Evolutionary conservation across 1,140 invertebrate genomes (phyloP), one percentile per base, ranked within the genome.

Genomic region (Chironomus striatipennis): DNA sequence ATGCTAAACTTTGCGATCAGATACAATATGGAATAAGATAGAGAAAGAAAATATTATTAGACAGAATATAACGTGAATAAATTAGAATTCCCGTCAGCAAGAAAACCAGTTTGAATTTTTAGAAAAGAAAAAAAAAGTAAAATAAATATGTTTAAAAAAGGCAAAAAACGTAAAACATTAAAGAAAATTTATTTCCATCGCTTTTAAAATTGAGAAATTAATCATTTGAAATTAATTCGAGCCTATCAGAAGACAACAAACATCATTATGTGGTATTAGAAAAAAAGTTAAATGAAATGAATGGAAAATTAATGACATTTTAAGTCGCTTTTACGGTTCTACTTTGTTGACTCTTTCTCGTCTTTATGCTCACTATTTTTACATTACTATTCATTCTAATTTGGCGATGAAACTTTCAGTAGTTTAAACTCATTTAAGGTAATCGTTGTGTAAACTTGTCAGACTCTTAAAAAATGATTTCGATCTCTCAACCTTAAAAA

Each of bases 291-390:
- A 57, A 57, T 57, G 47, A 57, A 57, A 12, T 57, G 47, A 57
- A 57, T 57, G 47, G 47, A 57, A 57, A 57, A 57, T 57, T 57
- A 57, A 57, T 57, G 47, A 57, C 47, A 57, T 57, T 57, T 57
- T 57, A 57, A 57, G 47, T 57, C 47, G 43, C n/a, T n/a, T 47
- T 47, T 47, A 47, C 43, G 47, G 47, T 57, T 57, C 47, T 57
- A 57, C n/a, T 57, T 57, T 57, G 47, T 57, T 57, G 47, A 57
- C 47, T 57, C 12, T 57, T 57, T 57, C 5, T 15, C 12, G 12
- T 57, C n/a, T 15, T 57, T 15, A 5, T 57, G 15, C 24, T 34
- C 12, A 57, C 47, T 57, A 57, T n/a, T n/a, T n/a, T n/a, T n/a
- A n/a, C n/a, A n/a, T n/a, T n/a, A n/a, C n/a, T n/a, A n/a, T 15